Conservation (phyloP, 2,888 invertebrate genomes). For the Matsumyia berberina region DNA sequence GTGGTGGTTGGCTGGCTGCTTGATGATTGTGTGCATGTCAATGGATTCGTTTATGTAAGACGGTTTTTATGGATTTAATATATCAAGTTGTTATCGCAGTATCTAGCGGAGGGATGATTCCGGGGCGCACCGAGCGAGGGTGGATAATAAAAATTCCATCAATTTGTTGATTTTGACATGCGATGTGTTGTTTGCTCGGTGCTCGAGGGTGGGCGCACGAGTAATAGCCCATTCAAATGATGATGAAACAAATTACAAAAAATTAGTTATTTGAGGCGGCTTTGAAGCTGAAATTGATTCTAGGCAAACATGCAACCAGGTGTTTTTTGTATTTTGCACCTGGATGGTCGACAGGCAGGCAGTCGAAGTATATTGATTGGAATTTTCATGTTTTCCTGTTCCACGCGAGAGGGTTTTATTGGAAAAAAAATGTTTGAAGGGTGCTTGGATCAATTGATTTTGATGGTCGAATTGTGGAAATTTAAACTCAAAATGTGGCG, state of each 20-base stretch:
- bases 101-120: constrained; percentile 15
- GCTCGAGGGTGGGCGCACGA: neutral
- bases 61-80: constrained; percentile 72
- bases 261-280: constrained; percentile 41
- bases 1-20: constrained; percentile 47
- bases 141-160: constrained; percentile 73
- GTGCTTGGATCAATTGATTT: constrained; percentile 20
- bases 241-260: constrained; percentile 61
- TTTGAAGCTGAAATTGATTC: constrained; percentile 57
- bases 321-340: constrained; percentile 41
- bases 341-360: neutral
- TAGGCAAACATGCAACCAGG: constrained; percentile 63
- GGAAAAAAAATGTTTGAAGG: constrained; percentile 37
- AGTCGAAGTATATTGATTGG: constrained; percentile 6
- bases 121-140: neutral
- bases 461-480: neutral
- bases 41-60: constrained; percentile 73
- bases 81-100: constrained; percentile 66
- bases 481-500: neutral
- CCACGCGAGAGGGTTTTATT: neutral
- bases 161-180: constrained; percentile 73
- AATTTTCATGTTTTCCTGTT: neutral
- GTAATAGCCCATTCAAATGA: constrained; percentile 45
- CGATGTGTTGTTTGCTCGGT: constrained; percentile 58
- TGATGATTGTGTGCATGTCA: constrained; percentile 74